These are phyloP conservation scores for Catharus ustulatus DNA, from an alignment of 2,797 vertebrate genomes.

Conservation along the genomic window DNA sequence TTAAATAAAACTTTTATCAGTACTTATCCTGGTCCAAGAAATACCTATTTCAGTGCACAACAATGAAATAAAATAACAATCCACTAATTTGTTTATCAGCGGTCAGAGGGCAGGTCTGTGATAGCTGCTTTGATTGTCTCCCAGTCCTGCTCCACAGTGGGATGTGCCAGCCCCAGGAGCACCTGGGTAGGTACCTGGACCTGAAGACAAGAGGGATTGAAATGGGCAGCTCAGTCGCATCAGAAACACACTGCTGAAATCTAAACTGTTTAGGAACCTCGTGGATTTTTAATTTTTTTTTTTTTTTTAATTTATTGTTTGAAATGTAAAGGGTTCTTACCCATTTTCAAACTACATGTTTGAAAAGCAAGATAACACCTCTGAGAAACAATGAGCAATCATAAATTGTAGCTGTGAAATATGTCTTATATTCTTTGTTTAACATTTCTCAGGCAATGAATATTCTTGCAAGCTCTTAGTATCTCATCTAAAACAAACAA, in stretches of 20 bases:
- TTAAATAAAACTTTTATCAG: neutral
- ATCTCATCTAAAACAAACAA: neutral
- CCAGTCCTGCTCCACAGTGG: fast-evolving
- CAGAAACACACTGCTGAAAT: neutral
- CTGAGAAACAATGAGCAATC: neutral
- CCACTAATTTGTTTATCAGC: conserved; percentile 1
- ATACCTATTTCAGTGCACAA: conserved; percentile 30
- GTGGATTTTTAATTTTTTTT: neutral
- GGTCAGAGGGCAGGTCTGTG: neutral
- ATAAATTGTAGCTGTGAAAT: neutral
- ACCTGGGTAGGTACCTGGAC: neutral
- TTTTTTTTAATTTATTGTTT: neutral
- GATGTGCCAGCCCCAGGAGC: neutral
- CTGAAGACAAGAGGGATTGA: neutral
- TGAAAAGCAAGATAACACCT: neutral
- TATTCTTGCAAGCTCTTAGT: neutral
- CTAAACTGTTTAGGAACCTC: neutral
- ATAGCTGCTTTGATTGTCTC: neutral
- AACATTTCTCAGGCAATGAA: neutral
- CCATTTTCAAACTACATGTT: neutral
- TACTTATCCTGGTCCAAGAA: conserved; percentile 31
- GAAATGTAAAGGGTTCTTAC: neutral
- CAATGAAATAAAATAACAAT: neutral
- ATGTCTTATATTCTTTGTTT: neutral
- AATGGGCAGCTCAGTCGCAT: neutral